Evolutionary conservation across 2,888 invertebrate species (phyloP), one percentile per base, ranked within the genome.

Genomic region (Bellardia bayeri): DNA sequence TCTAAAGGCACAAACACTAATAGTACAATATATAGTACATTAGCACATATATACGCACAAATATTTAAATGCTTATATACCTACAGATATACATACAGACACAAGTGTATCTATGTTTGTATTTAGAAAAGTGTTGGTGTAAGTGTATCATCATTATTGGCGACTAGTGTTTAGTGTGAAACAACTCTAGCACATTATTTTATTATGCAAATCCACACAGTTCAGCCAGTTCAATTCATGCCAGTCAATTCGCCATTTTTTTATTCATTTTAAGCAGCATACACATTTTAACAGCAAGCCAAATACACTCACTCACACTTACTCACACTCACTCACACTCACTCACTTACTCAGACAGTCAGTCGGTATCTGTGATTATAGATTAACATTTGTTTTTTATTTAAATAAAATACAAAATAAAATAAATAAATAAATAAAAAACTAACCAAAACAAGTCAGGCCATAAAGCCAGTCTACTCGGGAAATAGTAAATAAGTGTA

Each of bases 1-100:
- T 76, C n/a, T 45, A 68, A 56, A 63, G 71, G 51, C 63, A 91
- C 88, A 90, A 87, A 79, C 61, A 40, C 1, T 23, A 23, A 23
- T 23, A 23, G 23, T 23, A 23, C 23, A 23, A 23, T 23, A 23
- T 23, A n/a, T n/a, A n/a, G n/a, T n/a, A 23, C 23, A 23, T 23
- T n/a, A n/a, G n/a, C 51, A 81, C 56, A 63, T 1, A 0, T 9
- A 45, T 45, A 45, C 42, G 4, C 8, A 42, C 42, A 42, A 5
- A 42, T 8, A 7, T 42, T 9, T 11, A 45, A 9, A 45, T 45
- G 13, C 9, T 4, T 5, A 6, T 37, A 37, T 37, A 6, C 6
- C 5, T 33, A 33, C 5, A 37, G 1, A 37, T 37, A 37, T 37
- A 37, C 37, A 4, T 37, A 37, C 37, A 37, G 3, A 37, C 6